Base-by-base conservation (phyloP, 2,113 vertebrate species). In the Protobothrops mucrosquamatus region DNA sequence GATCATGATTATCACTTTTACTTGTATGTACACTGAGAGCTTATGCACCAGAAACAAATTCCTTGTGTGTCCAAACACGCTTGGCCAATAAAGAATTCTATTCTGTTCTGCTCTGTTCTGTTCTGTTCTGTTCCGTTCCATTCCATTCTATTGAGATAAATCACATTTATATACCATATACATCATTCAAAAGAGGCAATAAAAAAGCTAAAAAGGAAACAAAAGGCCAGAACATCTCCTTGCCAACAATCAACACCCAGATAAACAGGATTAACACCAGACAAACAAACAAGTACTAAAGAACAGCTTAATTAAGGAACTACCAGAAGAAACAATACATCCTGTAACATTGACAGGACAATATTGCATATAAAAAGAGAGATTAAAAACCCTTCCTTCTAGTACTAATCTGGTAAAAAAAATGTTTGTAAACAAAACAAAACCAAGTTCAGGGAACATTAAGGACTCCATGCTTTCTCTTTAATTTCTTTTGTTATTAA, bases 401-500 rank as follows among this genome's bases (percentile, higher is more conserved):
- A 69, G 12, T n/a, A n/a, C 61, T 69, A 64, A 64, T 26, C 59
- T 61, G 59, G 9, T 12, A 61, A 61, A 61, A 22, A 7, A 61
- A 26, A 26, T 61, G 9, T 61, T 24, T 61, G 59, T 61, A 61
- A 61, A 10, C 24, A 61, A 29, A 11, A 46, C 46, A 46, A 1
- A 12, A 29, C 26, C 26, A 64, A 64, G 10, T 4, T 64, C 59
- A 11, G 59, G 10, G 24, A 61, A 26, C 9, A 64, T 64, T 4
- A n/a, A n/a, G 61, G 61, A 69, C 4, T 29, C 3, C 9, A 64
- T 12, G 14, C 11, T 97, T 96, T 14, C 95, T 96, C 52, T 15
- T 34, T 89, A 97, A 96, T 1, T 96, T 43, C 20, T 57, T 89
- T 96, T 23, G 54, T 97, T 97, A 85, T 96, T 96, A 90, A 61